Evolutionary conservation across 2,113 vertebrate species (phyloP).

Genomic region (Panthera uncia): DNA sequence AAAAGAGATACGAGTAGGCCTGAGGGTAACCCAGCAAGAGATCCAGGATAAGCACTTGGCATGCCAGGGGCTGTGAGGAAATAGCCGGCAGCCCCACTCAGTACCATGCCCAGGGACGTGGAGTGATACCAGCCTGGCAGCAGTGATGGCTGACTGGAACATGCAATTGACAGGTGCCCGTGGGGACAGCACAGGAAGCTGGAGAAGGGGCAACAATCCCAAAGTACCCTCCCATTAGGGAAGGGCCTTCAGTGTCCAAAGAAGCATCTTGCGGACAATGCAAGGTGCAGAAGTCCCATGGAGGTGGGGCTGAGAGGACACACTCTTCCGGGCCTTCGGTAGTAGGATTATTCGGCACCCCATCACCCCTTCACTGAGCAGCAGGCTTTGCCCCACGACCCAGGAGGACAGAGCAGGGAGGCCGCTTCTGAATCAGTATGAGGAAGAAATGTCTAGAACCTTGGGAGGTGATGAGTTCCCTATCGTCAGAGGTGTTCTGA

Average conservation of each 20-base stretch:
- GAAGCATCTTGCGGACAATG: neutral
- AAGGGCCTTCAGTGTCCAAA: neutral
- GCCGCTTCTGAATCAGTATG: neutral
- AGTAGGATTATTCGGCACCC: neutral
- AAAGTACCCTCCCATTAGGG: neutral
- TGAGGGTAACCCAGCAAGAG: neutral
- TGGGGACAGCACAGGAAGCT: neutral
- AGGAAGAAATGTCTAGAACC: neutral
- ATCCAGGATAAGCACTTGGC: neutral
- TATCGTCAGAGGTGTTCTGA: neutral
- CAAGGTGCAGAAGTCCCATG: neutral
- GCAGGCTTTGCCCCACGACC: neutral
- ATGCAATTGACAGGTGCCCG: neutral
- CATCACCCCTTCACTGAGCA: neutral
- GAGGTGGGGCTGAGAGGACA: neutral
- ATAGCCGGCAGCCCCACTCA: neutral
- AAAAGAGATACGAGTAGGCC: neutral
- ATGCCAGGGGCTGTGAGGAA: neutral
- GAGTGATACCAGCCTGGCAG: neutral
- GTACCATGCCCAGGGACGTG: accelerated
- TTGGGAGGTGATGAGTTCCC: neutral
- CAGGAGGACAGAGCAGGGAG: neutral
- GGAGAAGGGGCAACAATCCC: neutral
- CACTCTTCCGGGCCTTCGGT: neutral
- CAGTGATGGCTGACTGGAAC: neutral